These are phyloP conservation scores for Orchesella cincta DNA, from an alignment of 1,140 invertebrate species.

Conservation along the genomic window DNA sequence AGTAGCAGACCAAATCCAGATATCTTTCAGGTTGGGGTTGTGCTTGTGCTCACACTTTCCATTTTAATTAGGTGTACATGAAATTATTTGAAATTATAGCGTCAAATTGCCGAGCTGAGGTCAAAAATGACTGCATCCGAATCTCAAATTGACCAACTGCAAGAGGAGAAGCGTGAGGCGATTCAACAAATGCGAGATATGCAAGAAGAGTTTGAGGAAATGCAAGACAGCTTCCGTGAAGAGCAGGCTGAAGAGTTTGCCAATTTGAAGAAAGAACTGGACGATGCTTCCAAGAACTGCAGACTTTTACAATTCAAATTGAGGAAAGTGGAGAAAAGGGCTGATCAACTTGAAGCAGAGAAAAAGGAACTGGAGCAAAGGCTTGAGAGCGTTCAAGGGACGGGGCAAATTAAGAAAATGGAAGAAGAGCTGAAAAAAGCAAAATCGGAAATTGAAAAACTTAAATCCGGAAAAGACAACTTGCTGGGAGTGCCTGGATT, in stretches of 20 bases:
- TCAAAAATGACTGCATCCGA: conserved; percentile 82
- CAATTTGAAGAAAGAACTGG: conserved; percentile 87
- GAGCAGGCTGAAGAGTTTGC: conserved; percentile 97
- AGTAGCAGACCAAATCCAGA: conserved; percentile 55
- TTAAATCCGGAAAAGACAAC: conserved; percentile 70
- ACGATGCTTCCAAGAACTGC: conserved; percentile 97
- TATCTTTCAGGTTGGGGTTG: conserved; percentile 40
- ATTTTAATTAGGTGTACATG: conserved; percentile 35
- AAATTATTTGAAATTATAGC: conserved; percentile 51
- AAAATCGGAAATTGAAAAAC: conserved; percentile 64
- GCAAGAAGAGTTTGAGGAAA: conserved; percentile 95
- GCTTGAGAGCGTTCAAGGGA: conserved; percentile 43
- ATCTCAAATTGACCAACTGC: conserved; percentile 84
- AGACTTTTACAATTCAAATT: conserved; percentile 97
- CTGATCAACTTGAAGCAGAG: conserved; percentile 85
- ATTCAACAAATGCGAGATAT: conserved; percentile 90
- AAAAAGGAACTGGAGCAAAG: conserved; percentile 67
- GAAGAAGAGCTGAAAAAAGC: conserved; percentile 82
- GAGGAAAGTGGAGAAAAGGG: conserved; percentile 88
- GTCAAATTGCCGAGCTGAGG: conserved; percentile 62
- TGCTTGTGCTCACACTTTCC: no score
- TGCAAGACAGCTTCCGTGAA: conserved; percentile 96
- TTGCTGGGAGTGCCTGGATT: conserved; percentile 45
- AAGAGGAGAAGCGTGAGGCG: conserved; percentile 95
- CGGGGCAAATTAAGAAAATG: conserved; percentile 66